Base-by-base conservation (phyloP, 1,140 invertebrate species). In the Triops longicaudatus region DNA sequence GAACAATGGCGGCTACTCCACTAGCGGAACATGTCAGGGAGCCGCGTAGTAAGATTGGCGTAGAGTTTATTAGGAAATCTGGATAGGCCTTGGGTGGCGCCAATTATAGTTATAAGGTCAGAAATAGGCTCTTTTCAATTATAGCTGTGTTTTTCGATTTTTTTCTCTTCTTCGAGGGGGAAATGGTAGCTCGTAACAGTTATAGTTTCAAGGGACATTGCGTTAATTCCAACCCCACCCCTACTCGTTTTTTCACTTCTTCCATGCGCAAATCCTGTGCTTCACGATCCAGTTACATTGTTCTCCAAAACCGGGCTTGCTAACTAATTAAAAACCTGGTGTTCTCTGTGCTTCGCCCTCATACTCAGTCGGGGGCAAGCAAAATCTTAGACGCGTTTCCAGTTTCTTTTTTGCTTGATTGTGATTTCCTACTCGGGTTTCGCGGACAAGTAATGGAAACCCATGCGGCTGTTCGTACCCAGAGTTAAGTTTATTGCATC, bases 181-280 rank as follows among this genome's bases (percentile, higher is more conserved):
- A 37, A 22, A 22, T 63, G 50, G 14, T 10, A 63, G 50, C 50
- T 22, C 50, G 14, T 22, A 9, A 63, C 50, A n/a, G 14, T 63
- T n/a, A 22, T 22, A 63, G 50, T 63, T 63, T 63, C 50, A 63
- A 63, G 50, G 50, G 10, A 63, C 50, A 63, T 63, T 63, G 50
- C 50, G 50, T 63, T 63, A 14, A 63, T 17, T 63, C 17, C n/a
- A 1, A 17, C 50, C 50, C n/a, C 50, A 63, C 50, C 50, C 50
- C 50, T 14, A 22, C 50, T 14, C 50, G 17, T 63, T 22, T 63
- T 63, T 63, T 63, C n/a, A 22, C 50, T 37, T 63, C 50, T 63
- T 63, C 50, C 50, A 63, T 63, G 50, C 50, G 50, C 50, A 63
- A 63, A 63, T 63, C 50, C 50, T 63, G 50, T 63, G 50, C 50